A percentile compares a stretch with the other conserved stretches of the same genome.
Evolutionary conservation across 2,888 invertebrate species (phyloP).

Genomic region (Copidosoma aretas): DNA sequence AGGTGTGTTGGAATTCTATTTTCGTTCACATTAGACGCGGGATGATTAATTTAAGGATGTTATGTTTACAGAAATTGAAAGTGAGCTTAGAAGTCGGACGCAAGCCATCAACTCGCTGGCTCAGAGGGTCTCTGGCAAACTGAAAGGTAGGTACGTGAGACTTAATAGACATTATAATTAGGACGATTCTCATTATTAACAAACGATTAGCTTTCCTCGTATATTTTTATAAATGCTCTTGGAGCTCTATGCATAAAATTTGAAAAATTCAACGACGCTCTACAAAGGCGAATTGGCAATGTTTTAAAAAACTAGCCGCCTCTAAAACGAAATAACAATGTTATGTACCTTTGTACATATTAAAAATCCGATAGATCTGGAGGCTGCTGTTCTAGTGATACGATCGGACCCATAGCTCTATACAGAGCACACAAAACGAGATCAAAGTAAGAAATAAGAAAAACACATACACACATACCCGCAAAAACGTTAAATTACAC

Average conservation of each 20-base stretch:
- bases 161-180: neutral
- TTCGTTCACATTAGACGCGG: neutral
- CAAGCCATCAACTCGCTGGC: conserved; percentile 66
- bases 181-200: conserved; percentile 1
- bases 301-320: conserved; percentile 10
- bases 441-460: conserved; percentile 8
- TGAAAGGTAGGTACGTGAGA: conserved; percentile 61
- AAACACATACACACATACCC: neutral
- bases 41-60: neutral
- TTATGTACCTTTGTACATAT: conserved; percentile 13
- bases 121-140: conserved; percentile 65
- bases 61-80: conserved; percentile 66
- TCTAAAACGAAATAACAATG: conserved; percentile 16
- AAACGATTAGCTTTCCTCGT: conserved; percentile 7
- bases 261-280: conserved; percentile 1
- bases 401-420: neutral
- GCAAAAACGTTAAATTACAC: neutral
- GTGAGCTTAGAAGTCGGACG: conserved; percentile 68
- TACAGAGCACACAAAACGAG: neutral
- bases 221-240: conserved; percentile 8
- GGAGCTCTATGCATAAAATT: conserved; percentile 14
- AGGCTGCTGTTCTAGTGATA: too few relatives aligned
- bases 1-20: conserved; percentile 46
- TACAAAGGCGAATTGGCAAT: too few relatives aligned
- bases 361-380: neutral